Conservation (phyloP, 2,797 vertebrate species). For the Knipowitschia caucasica region DNA sequence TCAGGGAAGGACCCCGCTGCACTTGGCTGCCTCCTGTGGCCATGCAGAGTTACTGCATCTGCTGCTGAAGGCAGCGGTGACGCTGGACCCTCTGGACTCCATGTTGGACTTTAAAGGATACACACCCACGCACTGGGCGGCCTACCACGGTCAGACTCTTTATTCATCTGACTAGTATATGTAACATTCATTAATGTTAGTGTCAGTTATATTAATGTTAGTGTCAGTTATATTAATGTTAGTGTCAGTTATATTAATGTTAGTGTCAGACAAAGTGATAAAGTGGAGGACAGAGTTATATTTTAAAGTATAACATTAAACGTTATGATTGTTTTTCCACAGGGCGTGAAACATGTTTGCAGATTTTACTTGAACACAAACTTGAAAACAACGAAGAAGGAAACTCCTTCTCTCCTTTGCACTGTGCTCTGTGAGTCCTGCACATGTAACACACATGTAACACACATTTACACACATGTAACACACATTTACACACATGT, state of each 20-base stretch:
- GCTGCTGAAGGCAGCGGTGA: slow-evolving; percentile 83
- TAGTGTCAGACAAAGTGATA: no score
- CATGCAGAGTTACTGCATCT: slow-evolving; percentile 80
- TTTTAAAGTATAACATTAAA: no score
- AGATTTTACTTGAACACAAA: slow-evolving; percentile 96
- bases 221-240: background rate
- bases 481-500: background rate
- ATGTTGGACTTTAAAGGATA: slow-evolving; percentile 88
- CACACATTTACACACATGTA: background rate
- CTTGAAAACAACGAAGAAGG: slow-evolving; percentile 84
- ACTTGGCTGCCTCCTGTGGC: slow-evolving; percentile 88
- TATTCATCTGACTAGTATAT: no score
- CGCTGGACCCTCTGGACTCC: slow-evolving; percentile 84
- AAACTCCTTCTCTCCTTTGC: slow-evolving; percentile 92
- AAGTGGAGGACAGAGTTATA: no score
- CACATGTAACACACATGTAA: no score
- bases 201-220: no score
- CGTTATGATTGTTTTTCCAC: slow-evolving; percentile 11
- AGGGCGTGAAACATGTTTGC: slow-evolving; percentile 95
- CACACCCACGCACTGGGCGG: slow-evolving; percentile 93
- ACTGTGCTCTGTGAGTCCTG: slow-evolving; percentile 95
- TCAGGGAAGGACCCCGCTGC: slow-evolving; percentile 88
- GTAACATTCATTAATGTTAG: no score
- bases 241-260: background rate
- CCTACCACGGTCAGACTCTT: slow-evolving; percentile 86